Percentiles rank a stretch among this genome's conserved stretches.
These are phyloP conservation scores for Neostethus bicornis DNA, from an alignment of 2,797 vertebrate species.

Conservation along the genomic window DNA sequence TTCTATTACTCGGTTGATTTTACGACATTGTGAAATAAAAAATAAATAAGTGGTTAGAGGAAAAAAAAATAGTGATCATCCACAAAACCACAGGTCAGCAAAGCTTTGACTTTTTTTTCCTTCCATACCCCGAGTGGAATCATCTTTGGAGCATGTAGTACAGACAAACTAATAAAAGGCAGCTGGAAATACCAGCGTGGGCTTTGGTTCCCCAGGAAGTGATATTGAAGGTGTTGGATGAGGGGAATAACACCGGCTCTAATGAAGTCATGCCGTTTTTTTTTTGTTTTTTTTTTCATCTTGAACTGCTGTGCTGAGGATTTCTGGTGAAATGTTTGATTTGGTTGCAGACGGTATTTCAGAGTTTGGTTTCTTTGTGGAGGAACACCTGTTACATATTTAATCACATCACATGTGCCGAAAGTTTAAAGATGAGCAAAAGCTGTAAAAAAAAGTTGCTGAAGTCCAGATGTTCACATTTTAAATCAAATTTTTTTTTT, in stretches of 20 bases:
- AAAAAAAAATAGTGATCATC: background rate
- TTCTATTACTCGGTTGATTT: constrained; percentile 22
- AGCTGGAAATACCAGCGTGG: constrained; percentile 46
- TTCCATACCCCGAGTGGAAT: constrained; percentile 15
- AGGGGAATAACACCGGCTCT: constrained; percentile 24
- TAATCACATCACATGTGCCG: too few relatives aligned
- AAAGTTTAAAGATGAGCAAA: too few relatives aligned
- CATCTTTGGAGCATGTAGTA: constrained; percentile 9
- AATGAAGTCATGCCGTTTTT: constrained; percentile 40
- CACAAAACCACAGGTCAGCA: constrained; percentile 26
- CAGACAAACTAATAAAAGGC: constrained; percentile 46
- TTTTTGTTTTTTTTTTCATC: constrained; percentile 22
- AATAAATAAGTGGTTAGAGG: constrained; percentile 11
- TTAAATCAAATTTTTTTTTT: too few relatives aligned
- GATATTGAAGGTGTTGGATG: constrained; percentile 31
- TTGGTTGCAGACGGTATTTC: constrained; percentile 37
- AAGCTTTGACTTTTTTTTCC: constrained; percentile 42
- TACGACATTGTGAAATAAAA: constrained; percentile 33
- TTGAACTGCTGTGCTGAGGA: constrained; percentile 5
- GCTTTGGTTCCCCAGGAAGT: constrained; percentile 37
- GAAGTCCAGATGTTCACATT: too few relatives aligned
- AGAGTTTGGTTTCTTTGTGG: constrained; percentile 30
- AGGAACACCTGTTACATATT: constrained; percentile 9
- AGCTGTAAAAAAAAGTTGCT: too few relatives aligned
- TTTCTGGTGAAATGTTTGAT: constrained; percentile 26